Percentiles rank a stretch among this genome's conserved stretches.
These are phyloP conservation scores for Dufourea novaeangliae DNA, from an alignment of 1,140 invertebrate genomes.

Conservation along the genomic window DNA sequence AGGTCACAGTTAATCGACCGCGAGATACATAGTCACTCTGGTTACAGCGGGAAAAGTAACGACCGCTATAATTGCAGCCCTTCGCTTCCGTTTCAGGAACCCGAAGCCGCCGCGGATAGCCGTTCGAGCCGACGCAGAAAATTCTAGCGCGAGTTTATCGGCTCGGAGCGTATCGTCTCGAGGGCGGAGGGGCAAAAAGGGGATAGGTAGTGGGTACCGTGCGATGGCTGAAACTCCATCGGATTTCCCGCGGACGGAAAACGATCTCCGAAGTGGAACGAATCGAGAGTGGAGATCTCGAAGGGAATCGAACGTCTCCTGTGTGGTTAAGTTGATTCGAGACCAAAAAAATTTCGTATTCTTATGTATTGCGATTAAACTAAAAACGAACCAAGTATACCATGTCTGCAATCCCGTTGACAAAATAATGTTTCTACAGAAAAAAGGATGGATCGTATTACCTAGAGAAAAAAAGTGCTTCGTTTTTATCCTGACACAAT, in stretches of 20 bases:
- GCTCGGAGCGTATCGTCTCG: conserved; percentile 5
- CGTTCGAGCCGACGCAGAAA: neutral
- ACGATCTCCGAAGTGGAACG: conserved; percentile 7
- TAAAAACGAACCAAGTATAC: too few species aligned
- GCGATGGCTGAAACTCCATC: neutral
- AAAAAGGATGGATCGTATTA: too few species aligned
- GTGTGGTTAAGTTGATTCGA: neutral
- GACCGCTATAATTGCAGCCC: conserved; percentile 60
- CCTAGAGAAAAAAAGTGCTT: too few species aligned
- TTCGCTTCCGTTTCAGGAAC: conserved; percentile 62
- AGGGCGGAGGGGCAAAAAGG: neutral
- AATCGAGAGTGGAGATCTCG: conserved; percentile 34
- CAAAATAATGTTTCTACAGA: too few species aligned
- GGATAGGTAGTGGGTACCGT: neutral
- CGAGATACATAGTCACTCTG: conserved; percentile 53
- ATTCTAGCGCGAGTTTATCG: conserved; percentile 6
- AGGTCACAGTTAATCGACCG: conserved; percentile 68
- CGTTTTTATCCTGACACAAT: too few species aligned
- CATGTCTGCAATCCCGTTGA: too few species aligned
- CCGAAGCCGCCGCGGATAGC: conserved; percentile 34
- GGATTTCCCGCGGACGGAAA: neutral
- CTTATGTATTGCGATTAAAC: too few species aligned
- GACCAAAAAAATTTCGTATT: too few species aligned
- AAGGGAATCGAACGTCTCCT: neutral
- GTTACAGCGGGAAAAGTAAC: conserved; percentile 56